Conservation (phyloP, 1,140 invertebrate genomes). For the Plutomurus gul region DNA sequence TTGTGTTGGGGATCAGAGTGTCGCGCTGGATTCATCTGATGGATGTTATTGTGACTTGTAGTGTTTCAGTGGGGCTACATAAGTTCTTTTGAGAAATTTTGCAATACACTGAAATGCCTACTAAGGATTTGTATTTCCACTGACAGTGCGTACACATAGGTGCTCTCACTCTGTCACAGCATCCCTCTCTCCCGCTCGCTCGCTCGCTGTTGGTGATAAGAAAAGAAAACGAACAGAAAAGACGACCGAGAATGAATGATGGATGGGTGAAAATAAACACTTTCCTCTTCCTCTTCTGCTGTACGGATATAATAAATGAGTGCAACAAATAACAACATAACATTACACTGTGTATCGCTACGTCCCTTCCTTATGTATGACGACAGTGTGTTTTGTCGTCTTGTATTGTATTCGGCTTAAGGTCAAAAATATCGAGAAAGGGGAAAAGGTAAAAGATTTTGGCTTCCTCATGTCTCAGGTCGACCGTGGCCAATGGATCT, state of each 20-base stretch:
- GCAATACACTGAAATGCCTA: background rate
- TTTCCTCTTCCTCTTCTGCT: background rate
- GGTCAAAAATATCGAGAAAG: background rate
- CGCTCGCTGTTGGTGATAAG: too few species aligned
- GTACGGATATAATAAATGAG: background rate
- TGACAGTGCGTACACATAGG: too few species aligned
- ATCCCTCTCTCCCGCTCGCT: too few species aligned
- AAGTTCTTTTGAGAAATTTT: background rate
- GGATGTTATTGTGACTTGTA: background rate
- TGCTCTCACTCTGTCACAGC: background rate
- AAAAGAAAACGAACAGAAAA: too few species aligned
- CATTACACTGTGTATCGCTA: background rate
- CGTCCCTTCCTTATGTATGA: background rate
- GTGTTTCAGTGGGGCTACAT: background rate
- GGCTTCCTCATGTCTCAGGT: background rate
- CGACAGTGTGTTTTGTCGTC: background rate
- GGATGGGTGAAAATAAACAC: conserved; percentile 1
- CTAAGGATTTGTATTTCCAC: background rate
- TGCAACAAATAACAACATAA: background rate
- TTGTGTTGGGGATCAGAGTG: background rate
- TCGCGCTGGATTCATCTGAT: background rate
- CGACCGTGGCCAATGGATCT: background rate
- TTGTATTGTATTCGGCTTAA: background rate
- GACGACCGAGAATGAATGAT: background rate
- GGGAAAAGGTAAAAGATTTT: background rate